phyloP scores from a whole-genome alignment of 2,113 vertebrate species.

The Sterna hirundo region DNA sequence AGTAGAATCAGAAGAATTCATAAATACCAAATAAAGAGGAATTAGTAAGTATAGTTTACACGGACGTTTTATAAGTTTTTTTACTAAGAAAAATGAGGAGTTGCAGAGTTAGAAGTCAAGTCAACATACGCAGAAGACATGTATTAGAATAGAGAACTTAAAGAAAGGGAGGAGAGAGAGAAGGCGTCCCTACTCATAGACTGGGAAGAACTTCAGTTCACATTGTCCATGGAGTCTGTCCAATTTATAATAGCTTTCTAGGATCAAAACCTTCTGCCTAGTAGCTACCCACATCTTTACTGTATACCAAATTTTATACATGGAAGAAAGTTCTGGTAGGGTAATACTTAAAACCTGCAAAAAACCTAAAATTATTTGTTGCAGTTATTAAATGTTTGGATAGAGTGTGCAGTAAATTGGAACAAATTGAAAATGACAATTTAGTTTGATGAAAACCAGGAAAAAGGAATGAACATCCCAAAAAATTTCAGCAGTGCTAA shows the following conservation, averaged over 20 bases:
- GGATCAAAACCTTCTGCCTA: not conserved
- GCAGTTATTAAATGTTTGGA: not conserved
- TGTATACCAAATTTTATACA: not conserved
- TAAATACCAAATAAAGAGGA: not conserved
- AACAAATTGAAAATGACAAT: not conserved
- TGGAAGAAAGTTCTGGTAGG: not conserved
- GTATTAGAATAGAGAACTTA: not conserved
- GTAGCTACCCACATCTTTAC: not conserved
- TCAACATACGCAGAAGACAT: not conserved
- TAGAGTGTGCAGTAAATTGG: not conserved
- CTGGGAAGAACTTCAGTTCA: not conserved
- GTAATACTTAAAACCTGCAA: not conserved
- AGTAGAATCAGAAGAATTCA: not conserved
- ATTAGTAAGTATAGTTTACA: not conserved
- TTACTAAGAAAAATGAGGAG: not conserved
- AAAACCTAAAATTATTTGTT: not conserved
- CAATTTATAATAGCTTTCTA: not conserved
- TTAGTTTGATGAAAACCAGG: not conserved
- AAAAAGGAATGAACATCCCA: not conserved
- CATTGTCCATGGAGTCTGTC: not conserved
- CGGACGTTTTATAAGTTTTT: not conserved
- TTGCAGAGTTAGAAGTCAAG: not conserved
- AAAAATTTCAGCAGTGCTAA: not conserved
- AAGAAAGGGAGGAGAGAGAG: not conserved
- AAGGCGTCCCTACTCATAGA: fast-evolving